Evolutionary conservation across 2,888 invertebrate species (phyloP).

Genomic region (Drosophila nigricruria): DNA sequence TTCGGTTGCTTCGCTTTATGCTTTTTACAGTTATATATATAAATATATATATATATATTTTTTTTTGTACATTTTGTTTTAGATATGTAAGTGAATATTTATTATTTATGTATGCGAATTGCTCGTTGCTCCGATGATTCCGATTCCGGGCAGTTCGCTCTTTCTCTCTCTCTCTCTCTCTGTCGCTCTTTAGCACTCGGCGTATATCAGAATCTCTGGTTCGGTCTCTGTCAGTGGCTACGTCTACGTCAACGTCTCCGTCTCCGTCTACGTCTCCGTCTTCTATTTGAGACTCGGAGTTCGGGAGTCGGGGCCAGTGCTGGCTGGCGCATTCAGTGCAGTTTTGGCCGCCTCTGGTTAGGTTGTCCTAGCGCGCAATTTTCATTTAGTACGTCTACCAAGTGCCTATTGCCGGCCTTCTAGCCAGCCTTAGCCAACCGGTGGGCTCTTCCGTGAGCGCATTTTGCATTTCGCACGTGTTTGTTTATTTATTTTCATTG

Average conservation of each 20-base stretch:
- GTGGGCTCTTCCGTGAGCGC: conserved; percentile 1
- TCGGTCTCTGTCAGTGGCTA: conserved; percentile 30
- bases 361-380: conserved; percentile 63
- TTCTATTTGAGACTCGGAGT: conserved; percentile 18
- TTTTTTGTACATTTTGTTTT: conserved; percentile 25
- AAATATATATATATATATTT: conserved; percentile 11
- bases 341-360: conserved; percentile 70
- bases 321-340: conserved; percentile 61
- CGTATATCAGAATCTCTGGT: conserved; percentile 38
- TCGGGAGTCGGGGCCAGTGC: conserved; percentile 52
- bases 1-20: conserved; percentile 48
- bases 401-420: not conserved
- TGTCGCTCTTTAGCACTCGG: conserved; percentile 42
- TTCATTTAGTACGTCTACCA: conserved; percentile 39
- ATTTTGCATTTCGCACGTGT: conserved; percentile 39
- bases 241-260: conserved; percentile 10
- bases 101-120: conserved; percentile 56
- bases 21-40: conserved; percentile 15
- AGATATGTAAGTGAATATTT: conserved; percentile 50
- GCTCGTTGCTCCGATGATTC: conserved; percentile 48
- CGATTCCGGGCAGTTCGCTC: conserved; percentile 26
- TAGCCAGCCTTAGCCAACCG: conserved; percentile 1
- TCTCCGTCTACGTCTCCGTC: conserved; percentile 3
- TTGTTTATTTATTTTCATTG: conserved; percentile 32
- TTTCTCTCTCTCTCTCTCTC: conserved; percentile 17